A percentile compares a stretch with the other conserved stretches of the same genome.
Conservation (phyloP, 2,113 vertebrate genomes). For the Sisor rabdophorus region DNA sequence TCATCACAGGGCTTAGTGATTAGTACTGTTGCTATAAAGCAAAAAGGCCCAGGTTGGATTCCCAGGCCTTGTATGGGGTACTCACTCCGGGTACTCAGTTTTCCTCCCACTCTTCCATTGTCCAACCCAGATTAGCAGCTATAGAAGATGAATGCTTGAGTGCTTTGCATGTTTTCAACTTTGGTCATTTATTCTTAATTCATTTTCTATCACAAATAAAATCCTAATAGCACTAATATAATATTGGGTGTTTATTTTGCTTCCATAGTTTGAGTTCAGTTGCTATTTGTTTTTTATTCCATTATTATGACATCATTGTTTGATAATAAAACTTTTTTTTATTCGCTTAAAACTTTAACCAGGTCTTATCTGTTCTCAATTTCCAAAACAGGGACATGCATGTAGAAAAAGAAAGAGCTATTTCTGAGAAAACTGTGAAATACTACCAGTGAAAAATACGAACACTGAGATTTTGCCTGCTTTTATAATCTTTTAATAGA, state of each 20-base stretch:
- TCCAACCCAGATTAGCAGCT: too few species aligned
- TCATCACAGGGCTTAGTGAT: too few species aligned
- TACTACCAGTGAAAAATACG: background rate
- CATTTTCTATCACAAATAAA: background rate
- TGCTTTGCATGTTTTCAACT: too few species aligned
- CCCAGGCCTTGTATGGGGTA: too few species aligned
- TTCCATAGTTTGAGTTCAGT: background rate
- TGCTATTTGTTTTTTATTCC: background rate
- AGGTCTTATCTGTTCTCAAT: background rate
- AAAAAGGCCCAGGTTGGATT: too few species aligned
- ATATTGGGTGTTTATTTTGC: background rate
- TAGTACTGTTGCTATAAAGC: too few species aligned
- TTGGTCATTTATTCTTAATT: too few species aligned
- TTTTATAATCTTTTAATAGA: slow-evolving; percentile 17
- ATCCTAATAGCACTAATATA: background rate
- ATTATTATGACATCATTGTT: background rate
- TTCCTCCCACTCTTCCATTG: too few species aligned
- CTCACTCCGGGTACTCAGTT: too few species aligned
- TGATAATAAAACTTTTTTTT: background rate
- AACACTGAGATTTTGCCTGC: background rate
- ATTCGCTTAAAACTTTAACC: background rate
- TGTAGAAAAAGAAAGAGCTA: background rate
- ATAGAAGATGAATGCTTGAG: too few species aligned
- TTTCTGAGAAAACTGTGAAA: background rate
- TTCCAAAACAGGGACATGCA: background rate